Percentiles rank a stretch among this genome's conserved stretches.
Conservation (phyloP, 2,888 invertebrate species). For the Neuroscelio doddi region DNA sequence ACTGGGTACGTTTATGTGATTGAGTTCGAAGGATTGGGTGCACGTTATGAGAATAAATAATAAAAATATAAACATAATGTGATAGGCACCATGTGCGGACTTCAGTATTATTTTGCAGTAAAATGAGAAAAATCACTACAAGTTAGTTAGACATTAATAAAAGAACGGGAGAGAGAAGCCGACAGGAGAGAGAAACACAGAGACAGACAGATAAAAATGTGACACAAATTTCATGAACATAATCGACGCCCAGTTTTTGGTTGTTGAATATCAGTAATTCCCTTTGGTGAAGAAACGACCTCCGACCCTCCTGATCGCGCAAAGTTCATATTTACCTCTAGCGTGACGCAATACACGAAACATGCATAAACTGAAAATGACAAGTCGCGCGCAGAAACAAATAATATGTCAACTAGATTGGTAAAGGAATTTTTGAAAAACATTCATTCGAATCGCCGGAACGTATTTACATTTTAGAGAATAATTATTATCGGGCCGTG, state of each 20-base stretch:
- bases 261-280: constrained; percentile 1
- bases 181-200: constrained; percentile 48
- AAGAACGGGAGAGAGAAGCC: constrained; percentile 22
- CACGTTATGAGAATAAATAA: constrained; percentile 41
- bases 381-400: constrained; percentile 5
- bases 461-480: background rate
- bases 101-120: constrained; percentile 72
- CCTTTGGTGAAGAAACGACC: constrained; percentile 4
- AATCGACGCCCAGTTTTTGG: constrained; percentile 21
- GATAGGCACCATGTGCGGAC: constrained; percentile 72
- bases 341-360: too few relatives aligned
- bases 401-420: background rate
- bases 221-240: constrained; percentile 13
- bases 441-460: constrained; percentile 3
- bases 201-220: constrained; percentile 40
- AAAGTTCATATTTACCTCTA: constrained; percentile 23
- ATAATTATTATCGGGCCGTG: constrained; percentile 15
- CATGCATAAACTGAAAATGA: background rate
- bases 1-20: constrained; percentile 28
- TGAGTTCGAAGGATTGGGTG: constrained; percentile 34
- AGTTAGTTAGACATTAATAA: constrained; percentile 58
- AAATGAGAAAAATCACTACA: constrained; percentile 48
- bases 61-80: constrained; percentile 67
- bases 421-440: background rate
- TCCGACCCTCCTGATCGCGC: constrained; percentile 9